Evolutionary conservation across 1,140 invertebrate species (phyloP).

Genomic region (Proctacanthus coquilletti): DNA sequence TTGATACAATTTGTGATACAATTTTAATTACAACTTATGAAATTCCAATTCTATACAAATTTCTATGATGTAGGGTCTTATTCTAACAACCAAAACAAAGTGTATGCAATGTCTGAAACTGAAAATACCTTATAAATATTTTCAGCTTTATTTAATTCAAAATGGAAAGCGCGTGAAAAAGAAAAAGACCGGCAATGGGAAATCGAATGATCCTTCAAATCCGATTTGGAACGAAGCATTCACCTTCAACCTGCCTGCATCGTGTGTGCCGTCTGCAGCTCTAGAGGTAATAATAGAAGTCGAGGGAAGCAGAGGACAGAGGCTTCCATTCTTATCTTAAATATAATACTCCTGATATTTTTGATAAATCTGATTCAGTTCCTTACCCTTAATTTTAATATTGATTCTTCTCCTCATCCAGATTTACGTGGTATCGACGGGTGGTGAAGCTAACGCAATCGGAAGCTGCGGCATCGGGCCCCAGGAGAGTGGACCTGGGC

Average conservation of each 20-base stretch:
- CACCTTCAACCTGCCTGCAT: constrained; percentile 68
- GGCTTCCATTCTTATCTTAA: too few species aligned
- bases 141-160: constrained; percentile 58
- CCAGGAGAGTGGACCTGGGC: constrained; percentile 40
- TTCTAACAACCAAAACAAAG: too few species aligned
- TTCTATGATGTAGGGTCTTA: too few species aligned
- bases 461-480: constrained; percentile 53
- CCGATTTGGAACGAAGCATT: constrained; percentile 94
- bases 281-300: constrained; percentile 66
- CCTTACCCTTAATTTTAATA: too few species aligned
- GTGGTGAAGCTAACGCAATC: constrained; percentile 42
- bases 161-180: constrained; percentile 72
- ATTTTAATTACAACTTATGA: too few species aligned
- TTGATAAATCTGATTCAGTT: not conserved
- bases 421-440: constrained; percentile 34
- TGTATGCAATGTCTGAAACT: too few species aligned
- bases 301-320: too few species aligned
- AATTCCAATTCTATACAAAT: too few species aligned
- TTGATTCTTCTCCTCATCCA: constrained; percentile 16
- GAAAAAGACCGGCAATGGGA: constrained; percentile 83
- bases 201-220: constrained; percentile 68
- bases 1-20: too few species aligned
- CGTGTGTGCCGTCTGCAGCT: constrained; percentile 47
- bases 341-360: not conserved
- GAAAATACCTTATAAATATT: too few species aligned